phyloP scores from a whole-genome alignment of 1,140 invertebrate species.

The Pseudomyrmex gracilis region DNA sequence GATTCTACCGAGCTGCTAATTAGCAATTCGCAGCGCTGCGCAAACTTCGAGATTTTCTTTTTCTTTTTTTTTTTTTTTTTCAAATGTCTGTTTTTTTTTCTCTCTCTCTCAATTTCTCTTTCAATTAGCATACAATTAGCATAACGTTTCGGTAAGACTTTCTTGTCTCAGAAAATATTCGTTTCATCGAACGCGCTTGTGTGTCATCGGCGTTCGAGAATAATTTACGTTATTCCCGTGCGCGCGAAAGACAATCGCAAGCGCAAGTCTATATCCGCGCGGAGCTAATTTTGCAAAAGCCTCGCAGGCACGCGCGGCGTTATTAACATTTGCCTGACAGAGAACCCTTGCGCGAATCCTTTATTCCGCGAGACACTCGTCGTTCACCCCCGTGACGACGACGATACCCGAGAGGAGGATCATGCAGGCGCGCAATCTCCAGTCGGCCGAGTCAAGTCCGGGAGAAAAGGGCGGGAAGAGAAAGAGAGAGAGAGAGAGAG shows the following conservation, averaged over 20 bases:
- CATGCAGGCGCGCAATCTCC: constrained; percentile 43
- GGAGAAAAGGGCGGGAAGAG: neutral
- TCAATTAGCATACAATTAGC: too few relatives aligned
- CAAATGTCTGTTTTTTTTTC: too few relatives aligned
- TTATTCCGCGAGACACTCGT: constrained; percentile 51
- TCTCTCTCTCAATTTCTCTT: too few relatives aligned
- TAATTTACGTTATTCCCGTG: neutral
- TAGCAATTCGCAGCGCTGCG: neutral
- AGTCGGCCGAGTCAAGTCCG: constrained; percentile 16
- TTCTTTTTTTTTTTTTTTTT: too few relatives aligned
- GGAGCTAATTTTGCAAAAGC: constrained; percentile 24
- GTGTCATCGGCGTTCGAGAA: neutral
- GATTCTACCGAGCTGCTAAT: constrained; percentile 23
- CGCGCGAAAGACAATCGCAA: constrained; percentile 30
- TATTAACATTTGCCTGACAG: constrained; percentile 33
- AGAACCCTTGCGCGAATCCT: constrained; percentile 27
- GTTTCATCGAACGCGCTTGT: neutral
- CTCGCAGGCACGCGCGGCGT: neutral
- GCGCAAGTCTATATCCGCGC: constrained; percentile 3
- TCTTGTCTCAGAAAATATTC: neutral
- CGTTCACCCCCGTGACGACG: constrained; percentile 13
- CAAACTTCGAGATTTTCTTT: too few relatives aligned
- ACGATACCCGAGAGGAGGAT: constrained; percentile 36
- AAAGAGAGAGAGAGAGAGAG: neutral
- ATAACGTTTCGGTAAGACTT: too few relatives aligned